Evolutionary conservation across 2,797 vertebrate genomes (phyloP).

Genomic region (Lithobates pipiens): DNA sequence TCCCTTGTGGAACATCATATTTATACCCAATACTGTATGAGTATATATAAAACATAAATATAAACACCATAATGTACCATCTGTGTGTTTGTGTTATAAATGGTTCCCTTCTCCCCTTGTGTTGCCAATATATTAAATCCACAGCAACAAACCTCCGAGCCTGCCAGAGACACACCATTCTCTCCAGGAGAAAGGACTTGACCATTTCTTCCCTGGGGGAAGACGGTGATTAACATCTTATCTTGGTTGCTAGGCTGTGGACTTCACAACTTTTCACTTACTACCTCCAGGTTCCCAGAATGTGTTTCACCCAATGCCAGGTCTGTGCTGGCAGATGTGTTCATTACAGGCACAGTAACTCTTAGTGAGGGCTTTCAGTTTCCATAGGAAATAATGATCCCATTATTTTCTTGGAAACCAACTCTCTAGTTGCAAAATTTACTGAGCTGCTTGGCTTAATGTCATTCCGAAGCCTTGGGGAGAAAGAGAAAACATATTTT

Average conservation of each 20-base stretch:
- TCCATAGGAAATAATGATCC: slow-evolving; percentile 62
- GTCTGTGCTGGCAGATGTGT: slow-evolving; percentile 42
- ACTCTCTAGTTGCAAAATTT: slow-evolving; percentile 37
- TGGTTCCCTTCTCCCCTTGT: background rate
- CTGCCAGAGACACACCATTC: slow-evolving; percentile 31
- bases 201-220: background rate
- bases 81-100: slow-evolving; percentile 6
- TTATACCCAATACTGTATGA: background rate
- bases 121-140: slow-evolving; percentile 40
- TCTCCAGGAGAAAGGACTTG: background rate
- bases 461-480: slow-evolving; percentile 28
- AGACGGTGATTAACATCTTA: slow-evolving; percentile 51
- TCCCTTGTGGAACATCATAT: background rate
- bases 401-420: slow-evolving; percentile 60
- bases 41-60: slow-evolving; percentile 21
- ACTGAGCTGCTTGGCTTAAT: slow-evolving; percentile 43
- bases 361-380: slow-evolving; percentile 52
- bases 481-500: slow-evolving; percentile 26
- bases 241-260: slow-evolving; percentile 39
- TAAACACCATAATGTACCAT: slow-evolving; percentile 18
- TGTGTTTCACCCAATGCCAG: slow-evolving; percentile 41
- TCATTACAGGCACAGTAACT: slow-evolving; percentile 50
- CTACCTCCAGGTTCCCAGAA: slow-evolving; percentile 39
- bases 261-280: slow-evolving; percentile 45
- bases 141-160: slow-evolving; percentile 21